Base-by-base conservation (phyloP, 2,888 invertebrate species). In the Caenorhabditis sp. region DNA sequence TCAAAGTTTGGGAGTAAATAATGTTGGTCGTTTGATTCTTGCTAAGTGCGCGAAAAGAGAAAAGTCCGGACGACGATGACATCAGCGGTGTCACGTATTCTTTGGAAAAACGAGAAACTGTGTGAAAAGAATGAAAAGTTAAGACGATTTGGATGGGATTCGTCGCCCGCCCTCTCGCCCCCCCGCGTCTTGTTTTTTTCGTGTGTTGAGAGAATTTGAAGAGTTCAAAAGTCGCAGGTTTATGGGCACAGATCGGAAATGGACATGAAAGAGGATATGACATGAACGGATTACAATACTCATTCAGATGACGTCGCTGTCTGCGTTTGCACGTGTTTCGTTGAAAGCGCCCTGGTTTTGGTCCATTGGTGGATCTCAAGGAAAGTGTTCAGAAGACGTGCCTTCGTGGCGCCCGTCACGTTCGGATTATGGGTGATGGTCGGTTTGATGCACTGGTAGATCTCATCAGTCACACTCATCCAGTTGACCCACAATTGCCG, bases 401-500 rank as follows among this genome's bases (percentile, higher is more conserved):
- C 50, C 61, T 83, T 83, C n/a, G 65, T 71, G 13, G 24, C 77
- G 76, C 84, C 82, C 2, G 72, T 53, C 6, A 84, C 22, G 17
- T 72, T 70, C 7, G 41, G 55, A 35, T 83, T 84, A 52, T 83
- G 81, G 8, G 80, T 81, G 45, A 85, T 81, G 5, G 83, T 63
- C 7, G 76, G 78, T 53, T 80, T 83, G 26, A 83, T 63, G 41
- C 75, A 79, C 24, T 45, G 41, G 58, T 83, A 85, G 30, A 85
- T 85, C 56, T 83, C 82, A 63, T 85, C 85, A 37, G 70, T 75
- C 6, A 82, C 37, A 35, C 63, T 66, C 27, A 83, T 83, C 63
- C 81, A 81, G n/a, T 79, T 78, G 22, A 82, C 46, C 85, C 85
- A 85, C 13, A 85, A 62, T 7, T 78, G 76, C 8, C 77, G 27